phyloP scores from a whole-genome alignment of 2,113 vertebrate species.

The Porphyrio hochstetteri region DNA sequence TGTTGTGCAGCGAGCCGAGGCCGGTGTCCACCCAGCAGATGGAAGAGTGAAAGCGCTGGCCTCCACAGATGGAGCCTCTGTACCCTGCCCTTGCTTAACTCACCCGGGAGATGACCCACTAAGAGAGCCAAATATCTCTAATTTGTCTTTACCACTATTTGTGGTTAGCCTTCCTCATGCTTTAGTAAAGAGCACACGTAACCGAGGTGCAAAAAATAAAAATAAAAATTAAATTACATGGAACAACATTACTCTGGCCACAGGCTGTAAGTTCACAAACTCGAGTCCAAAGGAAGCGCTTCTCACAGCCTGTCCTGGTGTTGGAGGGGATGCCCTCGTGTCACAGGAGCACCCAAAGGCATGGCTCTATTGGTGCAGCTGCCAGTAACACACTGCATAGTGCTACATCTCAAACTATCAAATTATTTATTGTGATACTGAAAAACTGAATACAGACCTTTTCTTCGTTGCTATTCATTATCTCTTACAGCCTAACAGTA shows the following conservation, averaged over 20 bases:
- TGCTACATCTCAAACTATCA: neutral
- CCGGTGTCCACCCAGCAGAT: slow-evolving; percentile 71
- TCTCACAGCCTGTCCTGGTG: neutral
- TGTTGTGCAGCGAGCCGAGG: slow-evolving; percentile 52
- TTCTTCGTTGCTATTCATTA: slow-evolving; percentile 13
- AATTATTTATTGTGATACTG: slow-evolving; percentile 18
- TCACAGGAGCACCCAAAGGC: neutral
- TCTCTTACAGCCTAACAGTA: slow-evolving; percentile 17
- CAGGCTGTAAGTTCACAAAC: neutral
- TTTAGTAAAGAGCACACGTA: neutral
- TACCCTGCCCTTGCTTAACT: slow-evolving; percentile 58
- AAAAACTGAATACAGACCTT: neutral
- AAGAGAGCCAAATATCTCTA: slow-evolving; percentile 62
- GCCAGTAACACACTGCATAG: neutral
- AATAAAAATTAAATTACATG: neutral
- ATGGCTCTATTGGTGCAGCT: neutral
- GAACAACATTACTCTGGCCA: neutral
- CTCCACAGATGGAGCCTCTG: slow-evolving; percentile 69
- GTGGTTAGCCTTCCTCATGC: slow-evolving; percentile 27
- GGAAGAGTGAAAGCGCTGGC: slow-evolving; percentile 45
- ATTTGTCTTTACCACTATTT: slow-evolving; percentile 54
- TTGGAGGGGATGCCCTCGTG: rapidly evolving
- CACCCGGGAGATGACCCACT: slow-evolving; percentile 64
- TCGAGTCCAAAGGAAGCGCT: neutral
- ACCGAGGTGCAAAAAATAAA: neutral